A percentile compares a stretch with the other conserved stretches of the same genome.
phyloP scores from a whole-genome alignment of 2,797 vertebrate species.

The Sebastes iracundus region DNA sequence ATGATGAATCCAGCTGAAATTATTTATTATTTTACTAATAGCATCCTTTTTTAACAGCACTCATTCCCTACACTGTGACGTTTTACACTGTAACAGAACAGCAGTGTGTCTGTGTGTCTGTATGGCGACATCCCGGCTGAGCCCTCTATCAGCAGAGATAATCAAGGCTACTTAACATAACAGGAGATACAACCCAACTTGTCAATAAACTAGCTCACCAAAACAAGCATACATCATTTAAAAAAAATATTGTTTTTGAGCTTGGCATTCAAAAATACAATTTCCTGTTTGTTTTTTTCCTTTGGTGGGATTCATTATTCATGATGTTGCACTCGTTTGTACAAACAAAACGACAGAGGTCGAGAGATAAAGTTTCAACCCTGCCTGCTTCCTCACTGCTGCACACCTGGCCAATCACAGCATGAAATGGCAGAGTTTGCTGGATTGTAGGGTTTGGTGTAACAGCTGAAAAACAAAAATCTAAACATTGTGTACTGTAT shows the following conservation, averaged over 20 bases:
- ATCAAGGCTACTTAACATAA: constrained; percentile 26
- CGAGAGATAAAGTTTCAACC: not conserved
- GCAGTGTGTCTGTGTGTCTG: not conserved
- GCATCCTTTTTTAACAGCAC: not conserved
- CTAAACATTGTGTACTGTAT: too few relatives aligned
- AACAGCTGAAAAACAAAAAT: not conserved
- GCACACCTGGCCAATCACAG: not conserved
- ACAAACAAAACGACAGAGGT: not conserved
- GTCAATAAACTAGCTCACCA: not conserved
- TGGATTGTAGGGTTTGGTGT: not conserved
- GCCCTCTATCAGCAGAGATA: constrained; percentile 32
- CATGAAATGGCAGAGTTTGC: not conserved
- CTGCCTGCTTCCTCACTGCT: not conserved
- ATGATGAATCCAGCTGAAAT: constrained; percentile 85
- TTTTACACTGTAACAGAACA: not conserved
- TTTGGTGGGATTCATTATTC: not conserved
- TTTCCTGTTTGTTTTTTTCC: not conserved
- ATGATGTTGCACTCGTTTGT: not conserved
- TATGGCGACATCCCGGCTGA: not conserved
- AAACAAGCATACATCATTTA: not conserved
- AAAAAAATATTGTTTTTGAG: not conserved
- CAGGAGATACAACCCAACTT: constrained; percentile 2
- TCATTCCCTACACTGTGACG: not conserved
- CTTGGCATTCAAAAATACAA: not conserved
- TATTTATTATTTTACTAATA: not conserved